Evolutionary conservation across 64 coral and sea anemone species (phyloP).

Genomic region (Stichodactyla mertensii): DNA sequence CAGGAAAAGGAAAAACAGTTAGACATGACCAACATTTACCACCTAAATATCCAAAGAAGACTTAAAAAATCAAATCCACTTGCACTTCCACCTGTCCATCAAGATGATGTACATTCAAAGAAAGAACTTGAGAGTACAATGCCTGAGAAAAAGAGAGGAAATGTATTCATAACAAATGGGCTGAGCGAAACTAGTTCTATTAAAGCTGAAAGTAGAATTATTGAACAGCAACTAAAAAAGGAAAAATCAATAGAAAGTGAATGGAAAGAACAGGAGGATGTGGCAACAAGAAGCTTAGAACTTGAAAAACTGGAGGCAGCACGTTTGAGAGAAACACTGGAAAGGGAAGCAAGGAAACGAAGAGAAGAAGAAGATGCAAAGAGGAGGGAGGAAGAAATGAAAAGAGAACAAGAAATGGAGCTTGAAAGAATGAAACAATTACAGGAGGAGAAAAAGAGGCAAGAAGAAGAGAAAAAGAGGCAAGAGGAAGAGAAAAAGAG

Average conservation of each 20-base stretch:
- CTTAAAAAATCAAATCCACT: slow-evolving; percentile 48
- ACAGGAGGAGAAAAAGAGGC: slow-evolving; percentile 33
- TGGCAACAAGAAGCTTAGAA: neutral
- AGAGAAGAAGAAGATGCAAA: neutral
- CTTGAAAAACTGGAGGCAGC: slow-evolving; percentile 18
- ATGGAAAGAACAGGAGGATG: neutral
- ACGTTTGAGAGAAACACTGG: neutral
- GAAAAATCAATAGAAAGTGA: neutral
- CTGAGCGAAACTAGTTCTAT: slow-evolving; percentile 26
- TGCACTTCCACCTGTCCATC: neutral
- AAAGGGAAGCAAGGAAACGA: slow-evolving; percentile 12
- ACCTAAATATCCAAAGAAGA: slow-evolving; percentile 55
- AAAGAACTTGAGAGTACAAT: neutral
- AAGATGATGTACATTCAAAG: neutral
- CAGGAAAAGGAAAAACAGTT: slow-evolving; percentile 86
- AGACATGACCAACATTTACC: slow-evolving; percentile 80
- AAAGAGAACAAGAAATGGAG: slow-evolving; percentile 5
- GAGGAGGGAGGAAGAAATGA: slow-evolving; percentile 5
- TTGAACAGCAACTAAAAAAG: neutral
- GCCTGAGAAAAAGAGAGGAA: slow-evolving; percentile 6
- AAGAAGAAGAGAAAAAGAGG: slow-evolving; percentile 24
- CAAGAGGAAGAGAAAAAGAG: slow-evolving; percentile 39
- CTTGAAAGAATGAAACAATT: slow-evolving; percentile 16
- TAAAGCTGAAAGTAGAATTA: slow-evolving; percentile 4
- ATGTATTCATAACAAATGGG: slow-evolving; percentile 43